Evolutionary conservation across 2,113 vertebrate species (phyloP).

Genomic region (Lichenostomus cassidix): DNA sequence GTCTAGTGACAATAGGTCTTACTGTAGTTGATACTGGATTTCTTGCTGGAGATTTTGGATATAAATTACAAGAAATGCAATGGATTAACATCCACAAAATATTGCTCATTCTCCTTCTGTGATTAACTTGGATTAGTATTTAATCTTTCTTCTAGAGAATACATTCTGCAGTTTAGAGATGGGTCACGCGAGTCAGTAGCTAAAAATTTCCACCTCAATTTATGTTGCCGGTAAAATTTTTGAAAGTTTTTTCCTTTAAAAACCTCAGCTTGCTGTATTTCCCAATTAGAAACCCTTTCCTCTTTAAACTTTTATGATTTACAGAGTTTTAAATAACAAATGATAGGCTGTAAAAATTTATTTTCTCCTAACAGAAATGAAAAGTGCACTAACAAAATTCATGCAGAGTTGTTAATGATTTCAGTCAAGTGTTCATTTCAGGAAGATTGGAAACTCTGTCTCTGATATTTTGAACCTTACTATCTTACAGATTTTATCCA

Average conservation of each 20-base stretch:
- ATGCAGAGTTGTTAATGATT: not conserved
- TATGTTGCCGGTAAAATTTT: not conserved
- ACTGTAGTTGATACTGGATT: not conserved
- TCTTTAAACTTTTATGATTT: not conserved
- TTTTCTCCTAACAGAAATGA: not conserved
- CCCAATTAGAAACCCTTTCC: not conserved
- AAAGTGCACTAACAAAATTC: not conserved
- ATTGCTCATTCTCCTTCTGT: not conserved
- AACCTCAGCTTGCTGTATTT: not conserved
- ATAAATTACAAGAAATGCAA: not conserved
- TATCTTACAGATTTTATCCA: not conserved
- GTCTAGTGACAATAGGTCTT: not conserved
- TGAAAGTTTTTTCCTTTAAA: not conserved
- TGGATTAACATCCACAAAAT: not conserved
- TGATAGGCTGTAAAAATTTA: not conserved
- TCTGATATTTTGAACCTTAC: not conserved
- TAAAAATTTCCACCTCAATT: not conserved
- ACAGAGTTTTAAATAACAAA: not conserved
- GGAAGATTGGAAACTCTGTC: not conserved
- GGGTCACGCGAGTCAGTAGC: not conserved
- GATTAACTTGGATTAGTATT: not conserved
- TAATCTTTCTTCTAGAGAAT: not conserved
- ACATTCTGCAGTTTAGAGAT: not conserved
- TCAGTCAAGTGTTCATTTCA: not conserved
- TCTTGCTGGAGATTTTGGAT: not conserved